Evolutionary conservation across 2,888 invertebrate genomes (phyloP), one percentile per base, ranked within the genome.

Genomic region (Phalangium opilio): DNA sequence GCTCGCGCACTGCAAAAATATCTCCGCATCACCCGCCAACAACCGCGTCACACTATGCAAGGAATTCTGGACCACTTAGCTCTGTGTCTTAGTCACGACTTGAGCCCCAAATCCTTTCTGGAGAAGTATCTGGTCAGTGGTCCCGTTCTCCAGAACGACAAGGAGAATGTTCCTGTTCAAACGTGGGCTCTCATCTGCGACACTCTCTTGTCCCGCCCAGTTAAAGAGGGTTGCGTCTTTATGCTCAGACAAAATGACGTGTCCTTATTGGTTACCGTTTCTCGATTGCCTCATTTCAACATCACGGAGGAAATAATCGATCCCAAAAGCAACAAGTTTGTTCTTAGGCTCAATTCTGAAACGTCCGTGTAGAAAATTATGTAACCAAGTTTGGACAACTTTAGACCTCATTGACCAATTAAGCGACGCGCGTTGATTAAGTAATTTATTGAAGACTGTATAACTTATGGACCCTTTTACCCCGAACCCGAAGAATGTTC

Each of bases 141-240:
- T 1, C 85, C 90, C 0, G 84, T 89, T 2, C 67, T 89, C 39
- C 79, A 67, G 62, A 83, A 83, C 49, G 85, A 86, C 51, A 82
- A 83, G 60, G 86, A 87, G 62, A 69, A 69, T 49, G 76, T 82
- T 45, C 75, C 77, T 39, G 73, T 83, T n/a, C 91, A 93, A 63
- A 83, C 90, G 35, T 98, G 98, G 98, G 86, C 93, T 2, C 73
- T 95, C 42, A 81, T 95, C 55, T 91, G 91, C 57, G 91, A 93
- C 60, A 85, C 86, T 59, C 73, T 90, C 21, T 75, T 91, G 1
- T 90, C 93, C 0, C 72, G 91, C 7, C 83, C 87, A 0, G 73
- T 96, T 17, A 76, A 78, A 1, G 79, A 85, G 59, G 83, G 83
- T 46, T 77, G 81, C 41, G 77, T 82, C 49, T 96, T 98, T 69